phyloP scores from a whole-genome alignment of 2,797 vertebrate species.

The Miopithecus talapoin region DNA sequence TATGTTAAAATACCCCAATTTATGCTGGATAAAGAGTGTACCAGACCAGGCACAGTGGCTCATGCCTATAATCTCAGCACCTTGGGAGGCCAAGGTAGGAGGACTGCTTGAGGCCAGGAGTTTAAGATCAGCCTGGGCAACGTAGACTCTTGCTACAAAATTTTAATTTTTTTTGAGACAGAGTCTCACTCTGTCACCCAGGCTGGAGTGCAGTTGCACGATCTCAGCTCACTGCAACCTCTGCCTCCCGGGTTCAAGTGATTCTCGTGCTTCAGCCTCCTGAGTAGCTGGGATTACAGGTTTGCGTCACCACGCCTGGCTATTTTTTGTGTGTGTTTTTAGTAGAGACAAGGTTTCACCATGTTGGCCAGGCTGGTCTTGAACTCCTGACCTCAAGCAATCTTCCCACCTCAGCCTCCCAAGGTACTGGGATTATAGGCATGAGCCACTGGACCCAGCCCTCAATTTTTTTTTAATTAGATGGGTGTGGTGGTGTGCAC shows the following conservation, averaged over 20 bases:
- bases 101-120: background rate
- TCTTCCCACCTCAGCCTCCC: background rate
- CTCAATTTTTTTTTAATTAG: background rate
- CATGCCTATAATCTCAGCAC: background rate
- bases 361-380: background rate
- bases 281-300: background rate
- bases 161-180: background rate
- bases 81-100: background rate
- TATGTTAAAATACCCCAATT: background rate
- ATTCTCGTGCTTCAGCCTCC: background rate
- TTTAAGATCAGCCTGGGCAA: background rate
- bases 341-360: background rate
- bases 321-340: background rate
- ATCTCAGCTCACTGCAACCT: background rate
- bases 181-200: background rate
- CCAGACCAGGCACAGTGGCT: background rate
- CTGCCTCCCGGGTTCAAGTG: background rate
- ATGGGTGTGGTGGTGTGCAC: background rate
- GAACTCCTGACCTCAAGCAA: background rate
- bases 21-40: background rate
- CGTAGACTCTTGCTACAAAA: background rate
- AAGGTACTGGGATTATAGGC: background rate
- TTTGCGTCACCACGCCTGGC: background rate
- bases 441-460: background rate
- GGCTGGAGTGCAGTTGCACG: background rate